Base-by-base conservation (phyloP, 2,113 vertebrate genomes). In the Tiliqua scincoides region DNA sequence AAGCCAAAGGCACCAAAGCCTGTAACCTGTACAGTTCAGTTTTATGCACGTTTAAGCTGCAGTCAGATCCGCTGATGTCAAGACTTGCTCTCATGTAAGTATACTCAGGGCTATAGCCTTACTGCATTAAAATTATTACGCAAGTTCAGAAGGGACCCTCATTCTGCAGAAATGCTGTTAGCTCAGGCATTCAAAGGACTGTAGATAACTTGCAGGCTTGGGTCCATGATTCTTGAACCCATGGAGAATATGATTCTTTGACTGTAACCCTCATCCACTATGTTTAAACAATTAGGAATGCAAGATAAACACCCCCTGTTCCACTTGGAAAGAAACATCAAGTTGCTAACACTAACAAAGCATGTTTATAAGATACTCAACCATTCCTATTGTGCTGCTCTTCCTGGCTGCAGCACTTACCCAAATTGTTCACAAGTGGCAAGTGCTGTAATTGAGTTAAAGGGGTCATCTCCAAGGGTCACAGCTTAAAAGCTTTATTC, bases 371-470 rank as follows among this genome's bases (percentile, higher is more conserved):
- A 61, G 54, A 61, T 61, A 83, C 9, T 30, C 6, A 35, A 62
- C 40, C 21, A 79, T 4, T 14, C 85, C 68, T 67, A n/a, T 2
- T 90, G 90, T 57, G 57, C 75, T 0, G 65, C 80, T 80, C 73
- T 88, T 32, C 79, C 61, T 73, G 1, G 11, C 85, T 62, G 37
- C 4, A 1, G 0, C 40, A 79, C 57, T 90, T 83, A n/a, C 32
- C 79, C 79, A 82, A 67, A 75, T 75, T 82, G 35, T 67, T 75
- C 73, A 84, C 79, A 81, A 76, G 89, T 75, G 63, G 87, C 72
- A 91, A 88, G 83, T 9, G 27, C 10, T 32, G 83, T 10, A 89
- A 82, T 75, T 76, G 74, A 23, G 30, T 37, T 84, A 48, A 0
- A 1, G 84, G 84, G 61, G 84, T 40, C 54, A 71, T 27, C 57